phyloP scores from a whole-genome alignment of 2,888 invertebrate species.

The Ophion ventricosus region DNA sequence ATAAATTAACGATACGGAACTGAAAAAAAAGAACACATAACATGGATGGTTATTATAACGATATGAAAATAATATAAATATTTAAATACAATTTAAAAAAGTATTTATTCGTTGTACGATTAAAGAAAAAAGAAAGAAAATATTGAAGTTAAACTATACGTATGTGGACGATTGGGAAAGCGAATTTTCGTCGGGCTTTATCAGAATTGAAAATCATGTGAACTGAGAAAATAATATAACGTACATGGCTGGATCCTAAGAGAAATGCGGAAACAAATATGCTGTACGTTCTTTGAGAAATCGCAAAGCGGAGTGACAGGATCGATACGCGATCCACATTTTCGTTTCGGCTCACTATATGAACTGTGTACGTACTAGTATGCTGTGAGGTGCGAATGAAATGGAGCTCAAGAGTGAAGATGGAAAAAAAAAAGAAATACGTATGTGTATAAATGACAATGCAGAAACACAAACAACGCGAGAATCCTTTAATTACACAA shows the following conservation, averaged over 20 bases:
- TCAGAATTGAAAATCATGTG: conserved; percentile 31
- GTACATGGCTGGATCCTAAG: conserved; percentile 43
- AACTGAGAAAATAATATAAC: conserved; percentile 9
- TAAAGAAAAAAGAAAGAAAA: conserved; percentile 36
- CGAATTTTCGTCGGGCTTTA: conserved; percentile 40
- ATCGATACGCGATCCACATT: conserved; percentile 42
- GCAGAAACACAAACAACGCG: not conserved
- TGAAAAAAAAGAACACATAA: conserved; percentile 40
- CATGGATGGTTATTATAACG: conserved; percentile 60
- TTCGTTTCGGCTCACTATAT: conserved; percentile 33
- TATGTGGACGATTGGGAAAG: conserved; percentile 35
- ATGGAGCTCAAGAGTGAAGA: conserved; percentile 40
- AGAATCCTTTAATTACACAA: not conserved
- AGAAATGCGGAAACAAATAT: not conserved
- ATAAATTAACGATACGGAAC: conserved; percentile 26
- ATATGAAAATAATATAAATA: conserved; percentile 64
- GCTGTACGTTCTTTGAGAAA: conserved; percentile 54
- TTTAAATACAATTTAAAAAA: conserved; percentile 66
- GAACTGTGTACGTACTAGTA: conserved; percentile 24
- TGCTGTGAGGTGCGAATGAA: conserved; percentile 40
- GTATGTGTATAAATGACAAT: not conserved
- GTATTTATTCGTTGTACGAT: conserved; percentile 67
- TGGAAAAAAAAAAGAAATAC: not conserved
- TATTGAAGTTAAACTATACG: conserved; percentile 64
- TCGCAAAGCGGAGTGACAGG: conserved; percentile 35